A percentile compares a stretch with the other conserved stretches of the same genome.
These are phyloP conservation scores for Fregetta grallaria DNA, from an alignment of 2,113 vertebrate genomes.

Conservation along the genomic window DNA sequence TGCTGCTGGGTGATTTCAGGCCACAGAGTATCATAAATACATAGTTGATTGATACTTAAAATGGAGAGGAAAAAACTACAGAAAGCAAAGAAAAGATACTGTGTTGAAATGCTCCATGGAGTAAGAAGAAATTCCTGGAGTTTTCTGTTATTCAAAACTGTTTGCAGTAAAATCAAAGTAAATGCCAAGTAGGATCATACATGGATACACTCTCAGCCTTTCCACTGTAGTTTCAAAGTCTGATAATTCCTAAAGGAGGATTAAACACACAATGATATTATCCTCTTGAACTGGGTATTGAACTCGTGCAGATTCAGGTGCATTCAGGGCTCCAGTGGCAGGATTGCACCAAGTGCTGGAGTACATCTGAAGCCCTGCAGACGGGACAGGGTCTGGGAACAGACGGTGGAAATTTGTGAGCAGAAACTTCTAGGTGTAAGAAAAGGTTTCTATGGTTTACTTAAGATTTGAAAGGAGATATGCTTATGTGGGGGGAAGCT, in stretches of 20 bases:
- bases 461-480: not conserved
- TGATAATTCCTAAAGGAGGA: slow-evolving; percentile 40
- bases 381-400: not conserved
- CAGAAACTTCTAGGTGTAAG: not conserved
- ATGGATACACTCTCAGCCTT: not conserved
- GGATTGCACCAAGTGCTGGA: not conserved
- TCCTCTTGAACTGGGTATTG: slow-evolving; percentile 5
- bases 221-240: slow-evolving; percentile 13
- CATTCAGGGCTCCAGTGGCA: not conserved
- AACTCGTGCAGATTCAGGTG: not conserved
- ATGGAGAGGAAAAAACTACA: not conserved
- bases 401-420: not conserved
- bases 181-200: slow-evolving; percentile 51
- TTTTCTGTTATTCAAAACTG: slow-evolving; percentile 48
- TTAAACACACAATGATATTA: slow-evolving; percentile 43
- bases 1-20: slow-evolving; percentile 17
- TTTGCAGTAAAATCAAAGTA: slow-evolving; percentile 59
- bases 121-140: slow-evolving; percentile 5
- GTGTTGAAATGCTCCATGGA: not conserved
- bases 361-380: not conserved
- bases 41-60: slow-evolving; percentile 4
- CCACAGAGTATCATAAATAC: not conserved
- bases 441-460: not conserved
- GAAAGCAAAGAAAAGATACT: not conserved
- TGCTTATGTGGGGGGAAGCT: not conserved